Base-by-base conservation (phyloP, 2,888 invertebrate species). In the Hyposoter didymator region DNA sequence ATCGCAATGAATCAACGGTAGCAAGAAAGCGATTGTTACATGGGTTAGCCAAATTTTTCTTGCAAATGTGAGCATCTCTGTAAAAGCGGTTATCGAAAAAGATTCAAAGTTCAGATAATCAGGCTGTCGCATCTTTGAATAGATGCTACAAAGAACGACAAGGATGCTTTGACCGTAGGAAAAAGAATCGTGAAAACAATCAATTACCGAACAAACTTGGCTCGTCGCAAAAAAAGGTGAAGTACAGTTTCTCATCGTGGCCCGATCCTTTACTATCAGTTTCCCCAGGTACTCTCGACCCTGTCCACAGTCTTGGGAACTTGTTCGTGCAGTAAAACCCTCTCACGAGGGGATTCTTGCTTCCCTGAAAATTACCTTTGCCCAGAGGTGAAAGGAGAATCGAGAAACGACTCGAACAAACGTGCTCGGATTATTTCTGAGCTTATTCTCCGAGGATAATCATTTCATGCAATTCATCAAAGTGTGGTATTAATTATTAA, bases 131-230 rank as follows among this genome's bases (percentile, higher is more conserved):
- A 47, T 78, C 75, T 66, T 72, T 67, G 43, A 64, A 70, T 64
- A 35, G 45, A 49, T 6, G 47, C 55, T 12, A 35, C 28, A 19
- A 35, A 76, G 62, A 45, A 32, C 49, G 28, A n/a, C 17, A 74
- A 62, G 17, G 64, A 35, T 70, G n/a, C 28, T n/a, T n/a, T n/a
- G 12, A 49, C 10, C 49, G n/a, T 28, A 32, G 49, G 92, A 39
- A 28, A 92, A 92, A 55, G 22, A 39, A 39, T 39, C 8, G n/a
- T 32, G n/a, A 64, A 75, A 75, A 66, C 91, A 92, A 93, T 93
- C 92, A 92, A 92, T 93, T 92, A 92, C 91, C 91, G 90, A 89
- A 88, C 90, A 92, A 92, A 90, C 89, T 92, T 90, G 69, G 82
- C 80, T 86, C 86, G 84, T 86, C 82, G 75, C 75, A 84, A 45